A percentile compares a stretch with the other conserved stretches of the same genome.
Conservation (phyloP, 1,140 invertebrate genomes). For the Antheraea mylitta region DNA sequence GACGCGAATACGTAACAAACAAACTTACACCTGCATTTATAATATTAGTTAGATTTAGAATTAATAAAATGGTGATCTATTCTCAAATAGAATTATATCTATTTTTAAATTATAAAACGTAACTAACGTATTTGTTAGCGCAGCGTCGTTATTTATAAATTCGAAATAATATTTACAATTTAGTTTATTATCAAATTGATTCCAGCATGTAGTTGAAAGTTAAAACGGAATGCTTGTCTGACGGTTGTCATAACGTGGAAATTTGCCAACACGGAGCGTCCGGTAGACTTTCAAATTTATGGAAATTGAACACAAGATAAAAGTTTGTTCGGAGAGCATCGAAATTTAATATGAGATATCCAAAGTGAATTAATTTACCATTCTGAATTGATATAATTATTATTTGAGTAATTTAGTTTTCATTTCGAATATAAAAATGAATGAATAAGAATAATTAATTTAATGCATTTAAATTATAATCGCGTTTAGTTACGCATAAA, state of each 20-base stretch:
- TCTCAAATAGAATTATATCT: no score
- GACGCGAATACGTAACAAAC: no score
- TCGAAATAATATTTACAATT: neutral
- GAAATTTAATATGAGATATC: conserved; percentile 22
- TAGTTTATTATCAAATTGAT: conserved; percentile 22
- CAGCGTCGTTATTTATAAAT: neutral
- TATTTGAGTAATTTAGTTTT: no score
- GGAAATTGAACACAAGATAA: conserved; percentile 58
- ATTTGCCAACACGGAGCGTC: conserved; percentile 55
- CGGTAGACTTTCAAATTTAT: conserved; percentile 61
- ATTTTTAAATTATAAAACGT: no score
- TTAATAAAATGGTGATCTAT: no score
- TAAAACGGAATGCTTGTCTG: conserved; percentile 31
- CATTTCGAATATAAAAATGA: no score
- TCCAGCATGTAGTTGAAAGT: conserved; percentile 30
- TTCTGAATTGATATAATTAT: neutral
- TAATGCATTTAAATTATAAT: no score
- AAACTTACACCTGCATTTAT: no score
- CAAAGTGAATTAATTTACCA: neutral
- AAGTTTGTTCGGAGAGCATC: conserved; percentile 41
- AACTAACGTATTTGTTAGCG: neutral
- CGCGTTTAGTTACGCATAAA: no score
- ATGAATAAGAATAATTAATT: no score
- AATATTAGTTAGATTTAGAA: no score
- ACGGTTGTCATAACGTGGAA: conserved; percentile 47